Conservation (phyloP, 2,113 vertebrate genomes). For the Eubucco bourcierii region DNA sequence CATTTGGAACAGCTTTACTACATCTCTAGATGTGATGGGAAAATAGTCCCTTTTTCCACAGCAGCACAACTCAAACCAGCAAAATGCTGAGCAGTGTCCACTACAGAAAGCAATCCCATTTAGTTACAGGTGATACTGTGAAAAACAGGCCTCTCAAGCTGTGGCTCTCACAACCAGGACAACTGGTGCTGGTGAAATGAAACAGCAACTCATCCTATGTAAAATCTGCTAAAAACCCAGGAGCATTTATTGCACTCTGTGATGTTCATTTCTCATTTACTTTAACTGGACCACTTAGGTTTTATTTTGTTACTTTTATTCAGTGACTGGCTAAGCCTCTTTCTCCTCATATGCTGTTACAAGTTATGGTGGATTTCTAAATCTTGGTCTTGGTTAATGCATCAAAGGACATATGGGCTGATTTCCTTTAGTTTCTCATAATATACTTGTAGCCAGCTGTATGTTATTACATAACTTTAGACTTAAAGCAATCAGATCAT, state of each 20-base stretch:
- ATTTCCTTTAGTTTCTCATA: constrained; percentile 62
- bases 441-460: constrained; percentile 56
- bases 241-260: not conserved
- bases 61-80: not conserved
- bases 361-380: constrained; percentile 46
- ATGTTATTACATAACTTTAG: constrained; percentile 66
- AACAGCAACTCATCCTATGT: not conserved
- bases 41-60: not conserved
- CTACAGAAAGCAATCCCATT: not conserved
- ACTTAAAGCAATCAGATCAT: constrained; percentile 59
- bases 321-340: not conserved
- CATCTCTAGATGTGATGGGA: not conserved
- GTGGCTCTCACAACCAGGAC: not conserved
- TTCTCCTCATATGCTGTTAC: constrained; percentile 22
- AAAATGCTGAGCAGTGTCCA: not conserved
- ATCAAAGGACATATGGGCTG: constrained; percentile 58
- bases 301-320: constrained; percentile 3
- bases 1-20: not conserved
- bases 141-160: not conserved
- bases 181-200: not conserved
- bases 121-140: not conserved
- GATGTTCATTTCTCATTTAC: not conserved
- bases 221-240: not conserved
- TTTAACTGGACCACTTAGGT: not conserved
- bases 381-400: constrained; percentile 58